Percentiles rank a stretch among this genome's conserved stretches.
phyloP scores from a whole-genome alignment of 2,797 vertebrate species.

The Sitta carolinensis region DNA sequence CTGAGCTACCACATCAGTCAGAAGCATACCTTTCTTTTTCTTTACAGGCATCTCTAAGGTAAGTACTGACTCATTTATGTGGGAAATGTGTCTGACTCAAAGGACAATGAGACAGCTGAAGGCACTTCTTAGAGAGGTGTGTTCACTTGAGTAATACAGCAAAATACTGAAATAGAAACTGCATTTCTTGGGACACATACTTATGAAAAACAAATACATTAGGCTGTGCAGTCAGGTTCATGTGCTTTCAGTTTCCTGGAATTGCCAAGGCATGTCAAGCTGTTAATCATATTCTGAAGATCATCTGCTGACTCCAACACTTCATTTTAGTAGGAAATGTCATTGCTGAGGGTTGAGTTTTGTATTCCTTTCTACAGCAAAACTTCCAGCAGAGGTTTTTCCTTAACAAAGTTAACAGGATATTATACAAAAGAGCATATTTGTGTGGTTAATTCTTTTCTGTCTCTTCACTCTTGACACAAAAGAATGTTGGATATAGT shows the following conservation, averaged over 20 bases:
- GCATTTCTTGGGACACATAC: neutral
- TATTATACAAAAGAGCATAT: neutral
- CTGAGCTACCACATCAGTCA: neutral
- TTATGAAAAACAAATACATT: constrained; percentile 2
- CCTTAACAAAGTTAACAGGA: neutral
- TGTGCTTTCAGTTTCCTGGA: neutral
- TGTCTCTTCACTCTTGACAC: neutral
- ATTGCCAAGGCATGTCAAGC: neutral
- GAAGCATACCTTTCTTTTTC: neutral
- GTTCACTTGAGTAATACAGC: neutral
- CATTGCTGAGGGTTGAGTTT: neutral
- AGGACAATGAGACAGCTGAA: neutral
- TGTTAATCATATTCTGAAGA: neutral
- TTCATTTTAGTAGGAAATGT: neutral
- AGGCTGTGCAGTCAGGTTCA: neutral
- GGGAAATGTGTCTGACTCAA: neutral
- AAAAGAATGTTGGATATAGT: neutral
- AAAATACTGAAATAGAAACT: constrained; percentile 17
- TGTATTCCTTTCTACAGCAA: neutral
- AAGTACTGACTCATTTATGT: neutral
- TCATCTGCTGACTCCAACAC: neutral
- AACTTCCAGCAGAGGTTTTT: neutral
- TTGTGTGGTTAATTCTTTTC: neutral
- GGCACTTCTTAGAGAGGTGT: neutral
- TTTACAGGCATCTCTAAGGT: neutral